Conservation (phyloP, 2,113 vertebrate species). For the Rhinolophus ferrumequinum region DNA sequence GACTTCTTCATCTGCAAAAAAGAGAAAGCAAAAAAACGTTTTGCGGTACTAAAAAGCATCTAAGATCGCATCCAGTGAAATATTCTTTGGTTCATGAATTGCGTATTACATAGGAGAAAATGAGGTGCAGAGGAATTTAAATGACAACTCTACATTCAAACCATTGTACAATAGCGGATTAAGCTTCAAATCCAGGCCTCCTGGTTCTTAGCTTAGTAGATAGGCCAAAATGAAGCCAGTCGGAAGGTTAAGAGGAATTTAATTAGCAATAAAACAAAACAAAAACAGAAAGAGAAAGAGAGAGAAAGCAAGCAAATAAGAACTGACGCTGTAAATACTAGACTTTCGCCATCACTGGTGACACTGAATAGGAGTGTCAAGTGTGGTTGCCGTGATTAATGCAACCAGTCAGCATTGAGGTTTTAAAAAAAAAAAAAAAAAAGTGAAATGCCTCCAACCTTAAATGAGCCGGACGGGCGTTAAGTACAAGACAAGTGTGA, state of each 20-base stretch:
- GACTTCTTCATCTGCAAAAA: neutral
- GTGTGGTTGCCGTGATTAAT: neutral
- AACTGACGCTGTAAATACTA: neutral
- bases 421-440: neutral
- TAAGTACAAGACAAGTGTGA: neutral
- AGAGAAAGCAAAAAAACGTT: neutral
- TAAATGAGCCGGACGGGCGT: neutral
- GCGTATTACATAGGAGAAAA: neutral
- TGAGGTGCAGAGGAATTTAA: neutral
- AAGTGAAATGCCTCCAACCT: neutral
- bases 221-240: neutral
- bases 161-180: rapidly evolving
- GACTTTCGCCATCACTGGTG: neutral
- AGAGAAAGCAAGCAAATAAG: neutral
- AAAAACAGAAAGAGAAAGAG: neutral
- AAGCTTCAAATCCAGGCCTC: neutral
- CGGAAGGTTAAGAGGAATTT: neutral
- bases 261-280: slow-evolving; percentile 27
- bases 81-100: neutral
- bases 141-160: neutral
- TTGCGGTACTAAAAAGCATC: neutral
- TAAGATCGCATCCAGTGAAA: slow-evolving; percentile 13
- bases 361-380: neutral
- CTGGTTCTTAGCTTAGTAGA: neutral
- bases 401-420: neutral